Evolutionary conservation across 2,888 invertebrate species (phyloP), one percentile per base, ranked within the genome.

Genomic region (Phyto melanocephala): DNA sequence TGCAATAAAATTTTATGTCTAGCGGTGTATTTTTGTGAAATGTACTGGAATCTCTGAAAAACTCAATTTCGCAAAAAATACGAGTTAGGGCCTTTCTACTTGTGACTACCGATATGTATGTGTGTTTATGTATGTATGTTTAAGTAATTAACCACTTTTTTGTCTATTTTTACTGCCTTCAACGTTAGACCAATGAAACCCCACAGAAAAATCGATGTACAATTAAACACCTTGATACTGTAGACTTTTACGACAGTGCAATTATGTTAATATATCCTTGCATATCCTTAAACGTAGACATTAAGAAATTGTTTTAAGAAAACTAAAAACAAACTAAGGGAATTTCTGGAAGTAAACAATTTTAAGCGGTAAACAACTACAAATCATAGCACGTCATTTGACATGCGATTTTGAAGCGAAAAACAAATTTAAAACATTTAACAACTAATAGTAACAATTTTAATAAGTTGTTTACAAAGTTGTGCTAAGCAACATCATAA

Each of bases 401-500:
- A 20, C 50, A 40, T 50, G 54, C 58, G 10, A 58, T 70, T 80
- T 40, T 50, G 28, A 1, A n/a, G 20, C 20, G 20, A 47, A 50
- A 35, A 67, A 65, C 58, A 68, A 74, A 24, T 58, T 42, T n/a
- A 67, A 62, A 67, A 62, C 37, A 60, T 67, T 67, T 47, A n/a
- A 28, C 33, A 45, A 72, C 54, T 42, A 45, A 65, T 42, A 56
- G 28, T 42, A 68, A 52, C 17, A 56, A 24, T 67, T 11, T 37
- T 37, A 11, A 52, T 17, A 40, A 65, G 52, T 82, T 82, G 82
- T 79, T 82, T 82, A 78, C 67, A 33, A 67, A 60, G 33, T 37
- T 70, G 45, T 76, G 82, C 82, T 82, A 79, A 79, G 82, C 82
- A 82, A 82, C 82, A 82, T 63, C 62, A 68, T 47, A 50, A 74